Evolutionary conservation across 2,888 invertebrate species (phyloP).

Genomic region (Neocrepidodera transversa): DNA sequence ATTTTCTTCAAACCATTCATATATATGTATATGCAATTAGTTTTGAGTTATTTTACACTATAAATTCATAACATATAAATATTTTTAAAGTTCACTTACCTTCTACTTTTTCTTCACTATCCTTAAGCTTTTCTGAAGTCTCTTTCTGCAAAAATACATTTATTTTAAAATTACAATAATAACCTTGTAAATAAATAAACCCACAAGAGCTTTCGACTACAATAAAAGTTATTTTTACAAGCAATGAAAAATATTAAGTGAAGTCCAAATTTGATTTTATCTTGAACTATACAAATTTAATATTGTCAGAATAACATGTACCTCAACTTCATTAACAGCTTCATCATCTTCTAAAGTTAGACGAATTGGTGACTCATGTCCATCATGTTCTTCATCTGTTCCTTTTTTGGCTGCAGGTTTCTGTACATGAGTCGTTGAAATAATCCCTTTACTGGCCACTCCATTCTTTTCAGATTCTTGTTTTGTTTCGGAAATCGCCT

Average conservation of each 20-base stretch:
- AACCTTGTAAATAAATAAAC: not conserved
- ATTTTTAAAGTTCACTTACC: slow-evolving; percentile 35
- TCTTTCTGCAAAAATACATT: slow-evolving; percentile 39
- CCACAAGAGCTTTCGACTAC: not conserved
- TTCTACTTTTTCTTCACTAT: slow-evolving; percentile 25
- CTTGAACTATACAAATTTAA: not conserved
- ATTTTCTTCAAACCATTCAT: not conserved
- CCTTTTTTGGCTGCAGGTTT: slow-evolving; percentile 9
- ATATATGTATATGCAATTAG: slow-evolving; percentile 42
- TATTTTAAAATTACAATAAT: slow-evolving; percentile 2
- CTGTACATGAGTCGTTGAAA: not conserved
- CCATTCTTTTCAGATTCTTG: slow-evolving; percentile 6
- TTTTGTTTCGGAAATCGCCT: slow-evolving; percentile 48
- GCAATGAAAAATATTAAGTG: too few relatives aligned
- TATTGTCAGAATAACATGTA: slow-evolving; percentile 27
- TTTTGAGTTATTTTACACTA: slow-evolving; percentile 29
- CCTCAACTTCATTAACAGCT: slow-evolving; percentile 52
- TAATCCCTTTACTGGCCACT: not conserved
- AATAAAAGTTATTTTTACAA: too few relatives aligned
- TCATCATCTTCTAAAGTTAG: slow-evolving; percentile 56
- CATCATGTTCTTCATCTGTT: slow-evolving; percentile 36
- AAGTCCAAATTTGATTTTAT: too few relatives aligned
- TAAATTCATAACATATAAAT: slow-evolving; percentile 14
- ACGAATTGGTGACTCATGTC: slow-evolving; percentile 48
- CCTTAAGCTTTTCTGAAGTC: slow-evolving; percentile 35